These are phyloP conservation scores for Ivindomyrus marchei DNA, from an alignment of 2,113 vertebrate genomes.

Conservation along the genomic window DNA sequence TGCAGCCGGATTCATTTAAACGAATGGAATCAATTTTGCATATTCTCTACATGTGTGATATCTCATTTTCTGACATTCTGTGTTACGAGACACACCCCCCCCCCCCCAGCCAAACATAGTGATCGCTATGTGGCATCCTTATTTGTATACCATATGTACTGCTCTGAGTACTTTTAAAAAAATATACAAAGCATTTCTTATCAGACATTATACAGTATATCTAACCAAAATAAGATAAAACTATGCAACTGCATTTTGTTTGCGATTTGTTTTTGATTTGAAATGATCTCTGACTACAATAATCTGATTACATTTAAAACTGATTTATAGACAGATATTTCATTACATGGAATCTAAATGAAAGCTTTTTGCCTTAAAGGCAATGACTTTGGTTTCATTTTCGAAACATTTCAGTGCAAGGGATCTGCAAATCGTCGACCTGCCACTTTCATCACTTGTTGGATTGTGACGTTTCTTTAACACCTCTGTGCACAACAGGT, in stretches of 20 bases:
- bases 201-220: not conserved
- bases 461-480: not conserved
- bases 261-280: not conserved
- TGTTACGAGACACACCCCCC: not conserved
- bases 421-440: not conserved
- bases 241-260: not conserved
- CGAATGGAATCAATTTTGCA: constrained; percentile 4
- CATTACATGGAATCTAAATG: not conserved
- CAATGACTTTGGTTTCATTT: not conserved
- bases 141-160: not conserved
- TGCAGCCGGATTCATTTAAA: not conserved
- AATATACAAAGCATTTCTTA: not conserved
- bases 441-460: not conserved
- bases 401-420: not conserved
- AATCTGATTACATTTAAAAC: not conserved
- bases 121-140: not conserved
- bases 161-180: not conserved
- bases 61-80: not conserved
- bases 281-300: not conserved
- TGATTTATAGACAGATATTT: not conserved
- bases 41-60: constrained; percentile 1
- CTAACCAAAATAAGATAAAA: not conserved
- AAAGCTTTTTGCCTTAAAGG: not conserved
- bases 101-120: not conserved
- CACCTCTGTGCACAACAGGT: not conserved